Evolutionary conservation across 1,140 invertebrate genomes (phyloP), one percentile per base, ranked within the genome.

Genomic region (Muscidifurax raptorellus): DNA sequence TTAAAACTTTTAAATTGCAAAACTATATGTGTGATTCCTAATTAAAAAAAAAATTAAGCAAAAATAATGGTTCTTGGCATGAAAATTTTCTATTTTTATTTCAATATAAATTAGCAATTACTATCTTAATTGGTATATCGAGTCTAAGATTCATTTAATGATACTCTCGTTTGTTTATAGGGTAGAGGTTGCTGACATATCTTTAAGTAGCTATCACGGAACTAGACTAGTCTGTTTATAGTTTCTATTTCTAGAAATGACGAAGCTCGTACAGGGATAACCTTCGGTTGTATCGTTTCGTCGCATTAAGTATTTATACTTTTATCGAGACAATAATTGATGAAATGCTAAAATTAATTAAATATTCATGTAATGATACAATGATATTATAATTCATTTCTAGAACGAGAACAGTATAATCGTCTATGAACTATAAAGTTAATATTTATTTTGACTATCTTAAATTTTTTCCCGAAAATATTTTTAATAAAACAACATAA

Each of bases 191-290:
- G 67, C 67, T 28, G 67, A 69, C 67, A 28, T 25, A 12, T 12
- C 27, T 69, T 25, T 69, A 74, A 40, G 28, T 74, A 40, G 36
- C 36, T 40, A 30, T 40, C n/a, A n/a, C 32, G 13, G 32, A 40
- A 36, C 71, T 74, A 74, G 32, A 74, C 22, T 74, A 74, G 71
- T 40, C 71, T 74, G 32, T 74, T 74, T 74, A 74, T 74, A 74
- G 71, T 40, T 74, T 36, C 71, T 74, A 74, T 74, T 74, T 74
- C 71, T 18, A 74, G 71, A 74, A 74, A 74, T 36, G 22, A 32
- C 71, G 32, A n/a, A 18, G 71, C 71, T 18, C 15, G 71, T 18
- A n/a, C n/a, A 18, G 30, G 32, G 67, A 69, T 25, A 30, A 30
- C 28, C 67, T 69, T 25, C 4, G 27, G n/a, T 25, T 30, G 67